A percentile compares a stretch with the other conserved stretches of the same genome.
phyloP scores from a whole-genome alignment of 2,113 vertebrate species.

The Semicossyphus pulcher region DNA sequence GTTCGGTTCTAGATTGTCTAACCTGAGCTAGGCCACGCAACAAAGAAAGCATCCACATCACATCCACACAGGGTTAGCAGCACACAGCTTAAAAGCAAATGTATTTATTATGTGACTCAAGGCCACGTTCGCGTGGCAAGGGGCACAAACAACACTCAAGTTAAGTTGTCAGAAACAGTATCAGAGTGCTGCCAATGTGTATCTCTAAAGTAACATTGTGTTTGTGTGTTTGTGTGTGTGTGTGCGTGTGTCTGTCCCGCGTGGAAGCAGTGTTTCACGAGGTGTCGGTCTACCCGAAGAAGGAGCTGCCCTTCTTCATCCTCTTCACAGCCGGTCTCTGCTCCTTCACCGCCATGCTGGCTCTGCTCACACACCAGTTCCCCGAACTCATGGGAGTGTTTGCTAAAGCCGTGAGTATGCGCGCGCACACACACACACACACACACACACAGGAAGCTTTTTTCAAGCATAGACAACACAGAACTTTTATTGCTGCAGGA shows the following conservation, averaged over 20 bases:
- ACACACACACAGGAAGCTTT: conserved; percentile 13
- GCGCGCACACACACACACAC: conserved; percentile 22
- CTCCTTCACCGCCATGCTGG: conserved; percentile 99
- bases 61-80: too few relatives aligned
- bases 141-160: not conserved
- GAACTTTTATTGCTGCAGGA: not conserved
- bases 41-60: too few relatives aligned
- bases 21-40: too few relatives aligned
- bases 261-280: conserved; percentile 95
- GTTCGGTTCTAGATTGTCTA: too few relatives aligned
- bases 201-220: conserved; percentile 34
- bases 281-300: conserved; percentile 99
- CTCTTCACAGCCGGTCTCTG: conserved; percentile 97
- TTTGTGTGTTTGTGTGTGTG: conserved; percentile 19
- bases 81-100: too few relatives aligned
- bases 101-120: too few relatives aligned
- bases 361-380: conserved; percentile 98
- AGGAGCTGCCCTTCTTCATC: conserved; percentile 99
- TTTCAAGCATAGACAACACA: too few relatives aligned
- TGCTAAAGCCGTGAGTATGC: conserved; percentile 95
- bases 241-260: conserved; percentile 41
- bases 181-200: not conserved
- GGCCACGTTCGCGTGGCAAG: too few relatives aligned
- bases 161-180: too few relatives aligned
- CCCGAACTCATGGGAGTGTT: conserved; percentile 99